phyloP scores from a whole-genome alignment of 2,797 vertebrate genomes.

The Orestias chungarensis region DNA sequence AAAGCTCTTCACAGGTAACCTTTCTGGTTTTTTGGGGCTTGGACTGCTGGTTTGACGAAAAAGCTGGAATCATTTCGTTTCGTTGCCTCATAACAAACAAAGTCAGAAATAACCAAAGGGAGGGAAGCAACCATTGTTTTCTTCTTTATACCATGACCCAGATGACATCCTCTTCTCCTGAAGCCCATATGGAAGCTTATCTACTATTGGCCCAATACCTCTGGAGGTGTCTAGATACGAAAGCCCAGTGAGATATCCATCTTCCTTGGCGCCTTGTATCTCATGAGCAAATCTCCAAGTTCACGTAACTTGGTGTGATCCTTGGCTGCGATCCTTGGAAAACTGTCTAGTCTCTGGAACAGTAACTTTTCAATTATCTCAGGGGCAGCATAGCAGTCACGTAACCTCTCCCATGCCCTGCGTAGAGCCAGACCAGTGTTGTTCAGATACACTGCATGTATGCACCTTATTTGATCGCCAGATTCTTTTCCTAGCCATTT shows the following conservation, averaged over 20 bases:
- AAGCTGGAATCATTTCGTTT: not conserved
- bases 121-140: not conserved
- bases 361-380: slow-evolving; percentile 4
- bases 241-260: too few species aligned
- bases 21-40: not conserved
- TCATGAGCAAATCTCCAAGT: not conserved
- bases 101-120: not conserved
- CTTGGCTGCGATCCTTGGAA: not conserved
- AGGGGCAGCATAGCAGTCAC: not conserved
- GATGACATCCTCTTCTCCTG: slow-evolving; percentile 3
- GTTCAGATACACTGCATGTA: not conserved
- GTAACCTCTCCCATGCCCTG: not conserved
- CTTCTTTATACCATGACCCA: not conserved
- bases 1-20: not conserved
- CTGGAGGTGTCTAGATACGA: too few species aligned
- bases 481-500: slow-evolving; percentile 4
- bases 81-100: not conserved
- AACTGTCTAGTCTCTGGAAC: slow-evolving; percentile 24
- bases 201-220: not conserved
- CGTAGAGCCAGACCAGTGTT: not conserved
- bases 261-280: not conserved
- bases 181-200: not conserved
- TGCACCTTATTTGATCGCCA: not conserved
- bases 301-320: not conserved
- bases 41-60: not conserved